These are phyloP conservation scores for Oegoconia quadripuncta DNA, from an alignment of 2,888 invertebrate genomes.

Conservation along the genomic window DNA sequence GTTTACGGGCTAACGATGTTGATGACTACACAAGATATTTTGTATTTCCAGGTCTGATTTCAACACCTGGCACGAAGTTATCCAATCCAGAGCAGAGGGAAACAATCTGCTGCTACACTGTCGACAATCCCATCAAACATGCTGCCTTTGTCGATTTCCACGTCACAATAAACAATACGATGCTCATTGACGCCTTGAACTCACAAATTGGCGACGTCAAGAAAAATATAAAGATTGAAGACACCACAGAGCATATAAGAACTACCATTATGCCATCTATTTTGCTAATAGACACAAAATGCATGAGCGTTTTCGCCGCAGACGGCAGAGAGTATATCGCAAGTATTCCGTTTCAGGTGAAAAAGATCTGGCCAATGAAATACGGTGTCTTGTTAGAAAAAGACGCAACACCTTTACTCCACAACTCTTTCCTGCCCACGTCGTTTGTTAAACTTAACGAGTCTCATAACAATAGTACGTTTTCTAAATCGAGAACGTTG, in stretches of 20 bases:
- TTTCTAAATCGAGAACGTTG: constrained; percentile 46
- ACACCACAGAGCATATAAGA: constrained; percentile 68
- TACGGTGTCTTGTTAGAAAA: constrained; percentile 92
- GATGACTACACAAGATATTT: neutral
- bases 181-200: constrained; percentile 73
- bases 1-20: too few relatives aligned
- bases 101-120: constrained; percentile 86
- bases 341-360: constrained; percentile 88
- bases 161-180: constrained; percentile 72
- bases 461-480: constrained; percentile 56
- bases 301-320: constrained; percentile 86
- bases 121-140: constrained; percentile 89
- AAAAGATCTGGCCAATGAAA: constrained; percentile 90
- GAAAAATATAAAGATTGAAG: constrained; percentile 69
- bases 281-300: constrained; percentile 86
- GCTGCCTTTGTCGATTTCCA: constrained; percentile 85
- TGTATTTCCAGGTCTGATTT: constrained; percentile 66
- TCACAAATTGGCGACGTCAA: constrained; percentile 70
- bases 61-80: constrained; percentile 68
- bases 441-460: constrained; percentile 63
- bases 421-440: constrained; percentile 49
- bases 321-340: constrained; percentile 91
- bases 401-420: constrained; percentile 60
- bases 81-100: constrained; percentile 74
- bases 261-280: constrained; percentile 82